phyloP scores from a whole-genome alignment of 2,888 invertebrate genomes.

The Drosophila kambysellisi region DNA sequence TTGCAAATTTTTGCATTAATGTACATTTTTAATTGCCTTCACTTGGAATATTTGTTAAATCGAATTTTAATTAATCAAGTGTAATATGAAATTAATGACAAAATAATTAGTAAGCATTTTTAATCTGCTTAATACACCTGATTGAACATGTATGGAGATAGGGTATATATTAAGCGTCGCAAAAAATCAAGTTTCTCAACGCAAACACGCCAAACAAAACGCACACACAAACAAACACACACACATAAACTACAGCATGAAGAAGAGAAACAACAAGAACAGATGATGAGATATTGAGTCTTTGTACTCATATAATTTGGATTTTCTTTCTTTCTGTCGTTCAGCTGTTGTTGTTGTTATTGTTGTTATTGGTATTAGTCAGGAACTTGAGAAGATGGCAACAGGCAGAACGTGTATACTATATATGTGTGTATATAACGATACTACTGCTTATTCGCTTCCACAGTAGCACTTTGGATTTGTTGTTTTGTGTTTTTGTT shows the following conservation, averaged over 20 bases:
- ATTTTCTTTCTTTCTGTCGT: slow-evolving; percentile 21
- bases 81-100: slow-evolving; percentile 11
- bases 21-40: not conserved
- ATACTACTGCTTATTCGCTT: slow-evolving; percentile 22
- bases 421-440: not conserved
- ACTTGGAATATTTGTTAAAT: not conserved
- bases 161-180: slow-evolving; percentile 33
- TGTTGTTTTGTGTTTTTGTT: slow-evolving; percentile 6
- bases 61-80: slow-evolving; percentile 8
- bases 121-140: not conserved
- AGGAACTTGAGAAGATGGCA: slow-evolving; percentile 18
- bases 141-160: not conserved
- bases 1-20: not conserved
- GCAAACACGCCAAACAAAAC: slow-evolving; percentile 35
- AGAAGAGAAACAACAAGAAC: slow-evolving; percentile 18
- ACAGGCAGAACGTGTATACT: slow-evolving; percentile 24
- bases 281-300: slow-evolving; percentile 23
- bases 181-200: slow-evolving; percentile 54
- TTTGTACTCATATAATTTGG: slow-evolving; percentile 17
- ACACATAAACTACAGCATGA: slow-evolving; percentile 16
- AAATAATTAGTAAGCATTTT: not conserved
- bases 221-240: slow-evolving; percentile 10
- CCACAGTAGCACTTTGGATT: slow-evolving; percentile 14
- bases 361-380: slow-evolving; percentile 22
- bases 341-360: slow-evolving; percentile 11